phyloP scores from a whole-genome alignment of 2,888 invertebrate genomes.

The Pristionchus entomophagus region DNA sequence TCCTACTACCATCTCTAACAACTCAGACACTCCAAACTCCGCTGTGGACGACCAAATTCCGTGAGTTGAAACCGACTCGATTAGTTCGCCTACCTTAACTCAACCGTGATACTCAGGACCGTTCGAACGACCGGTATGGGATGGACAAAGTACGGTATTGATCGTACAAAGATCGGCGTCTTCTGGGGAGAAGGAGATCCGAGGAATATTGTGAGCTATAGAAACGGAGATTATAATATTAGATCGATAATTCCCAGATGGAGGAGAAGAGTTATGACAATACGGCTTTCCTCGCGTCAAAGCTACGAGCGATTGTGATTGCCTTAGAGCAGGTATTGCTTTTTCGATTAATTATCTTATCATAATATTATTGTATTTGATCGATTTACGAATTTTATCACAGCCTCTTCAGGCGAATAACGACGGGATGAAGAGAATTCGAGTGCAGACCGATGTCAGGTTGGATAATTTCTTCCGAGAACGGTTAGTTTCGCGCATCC shows the following conservation, averaged over 20 bases:
- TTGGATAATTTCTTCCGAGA: not conserved
- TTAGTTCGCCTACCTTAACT: not conserved
- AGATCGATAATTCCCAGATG: not conserved
- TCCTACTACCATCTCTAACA: too few species aligned
- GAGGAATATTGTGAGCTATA: slow-evolving; percentile 24
- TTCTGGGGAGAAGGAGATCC: slow-evolving; percentile 26
- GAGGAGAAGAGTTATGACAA: not conserved
- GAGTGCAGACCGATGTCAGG: not conserved
- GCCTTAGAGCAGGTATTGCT: not conserved
- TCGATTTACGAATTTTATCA: too few species aligned
- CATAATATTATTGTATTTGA: too few species aligned
- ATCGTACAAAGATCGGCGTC: not conserved
- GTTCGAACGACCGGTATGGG: not conserved
- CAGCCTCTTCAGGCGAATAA: not conserved
- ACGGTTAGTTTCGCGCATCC: not conserved
- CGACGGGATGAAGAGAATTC: not conserved
- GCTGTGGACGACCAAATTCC: too few species aligned
- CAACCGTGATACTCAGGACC: not conserved
- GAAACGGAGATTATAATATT: not conserved
- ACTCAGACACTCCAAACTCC: too few species aligned
- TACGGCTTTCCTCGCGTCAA: not conserved
- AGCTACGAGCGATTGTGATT: slow-evolving; percentile 27
- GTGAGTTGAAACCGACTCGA: too few species aligned
- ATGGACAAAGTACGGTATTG: not conserved
- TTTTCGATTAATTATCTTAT: not conserved